A percentile compares a stretch with the other conserved stretches of the same genome.
Conservation (phyloP, 1,140 invertebrate genomes). For the Oscheius sp. region DNA sequence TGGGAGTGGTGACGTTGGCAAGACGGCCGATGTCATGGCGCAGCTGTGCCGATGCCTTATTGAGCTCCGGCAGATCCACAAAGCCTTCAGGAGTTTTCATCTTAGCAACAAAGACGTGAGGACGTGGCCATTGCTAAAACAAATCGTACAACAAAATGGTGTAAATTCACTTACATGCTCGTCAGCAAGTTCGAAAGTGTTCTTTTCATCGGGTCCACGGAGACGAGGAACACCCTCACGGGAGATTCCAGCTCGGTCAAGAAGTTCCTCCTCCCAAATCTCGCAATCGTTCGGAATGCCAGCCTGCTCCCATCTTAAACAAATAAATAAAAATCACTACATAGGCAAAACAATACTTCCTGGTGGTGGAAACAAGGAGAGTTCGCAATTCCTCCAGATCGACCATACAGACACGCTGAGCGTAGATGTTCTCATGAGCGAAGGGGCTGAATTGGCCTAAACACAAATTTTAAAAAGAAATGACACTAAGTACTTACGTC, state of each 20-base stretch:
- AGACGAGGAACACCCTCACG: slow-evolving; percentile 1
- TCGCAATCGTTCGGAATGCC: slow-evolving; percentile 12
- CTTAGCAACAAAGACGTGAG: slow-evolving; percentile 20
- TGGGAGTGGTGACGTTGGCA: too few relatives aligned
- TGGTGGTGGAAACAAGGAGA: neutral
- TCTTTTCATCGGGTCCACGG: neutral
- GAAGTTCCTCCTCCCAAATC: slow-evolving; percentile 31
- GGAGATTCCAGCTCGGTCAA: slow-evolving; percentile 21
- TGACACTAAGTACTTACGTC: neutral
- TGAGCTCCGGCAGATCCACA: neutral
- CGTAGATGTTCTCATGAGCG: slow-evolving; percentile 10
- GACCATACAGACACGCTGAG: slow-evolving; percentile 20
- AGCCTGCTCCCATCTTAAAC: neutral
- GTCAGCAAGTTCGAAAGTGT: slow-evolving; percentile 16
- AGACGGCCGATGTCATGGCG: neutral
- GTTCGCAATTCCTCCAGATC: slow-evolving; percentile 20
- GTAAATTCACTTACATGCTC: neutral
- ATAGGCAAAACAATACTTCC: slow-evolving; percentile 3
- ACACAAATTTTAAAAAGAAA: slow-evolving; percentile 1
- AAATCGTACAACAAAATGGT: neutral
- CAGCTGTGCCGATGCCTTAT: neutral
- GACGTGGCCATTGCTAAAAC: slow-evolving; percentile 27
- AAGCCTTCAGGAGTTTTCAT: neutral
- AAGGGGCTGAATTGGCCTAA: slow-evolving; percentile 12
- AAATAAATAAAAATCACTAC: neutral